Evolutionary conservation across 2,113 vertebrate genomes (phyloP).

Genomic region (Chionodraco myersi): DNA sequence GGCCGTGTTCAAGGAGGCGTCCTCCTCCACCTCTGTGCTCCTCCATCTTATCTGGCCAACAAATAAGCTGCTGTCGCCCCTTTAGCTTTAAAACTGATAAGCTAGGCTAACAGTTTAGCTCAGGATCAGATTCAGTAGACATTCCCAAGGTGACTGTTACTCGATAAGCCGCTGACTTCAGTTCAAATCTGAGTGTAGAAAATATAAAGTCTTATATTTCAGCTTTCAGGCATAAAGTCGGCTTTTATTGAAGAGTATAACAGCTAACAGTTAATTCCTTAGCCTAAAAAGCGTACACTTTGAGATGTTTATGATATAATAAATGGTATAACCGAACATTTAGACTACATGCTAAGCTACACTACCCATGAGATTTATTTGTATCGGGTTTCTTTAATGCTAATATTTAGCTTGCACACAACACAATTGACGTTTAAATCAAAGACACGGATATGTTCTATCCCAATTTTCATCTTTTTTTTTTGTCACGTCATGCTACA

Average conservation of each 20-base stretch:
- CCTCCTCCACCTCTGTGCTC: conserved; percentile 32
- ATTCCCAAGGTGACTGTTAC: fast-evolving
- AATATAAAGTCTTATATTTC: not conserved
- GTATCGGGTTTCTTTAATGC: not conserved
- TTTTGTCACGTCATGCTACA: not conserved
- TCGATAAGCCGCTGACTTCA: not conserved
- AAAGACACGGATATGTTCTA: no score
- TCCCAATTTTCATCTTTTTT: no score
- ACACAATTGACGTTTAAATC: not conserved
- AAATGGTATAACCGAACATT: not conserved
- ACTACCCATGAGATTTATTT: not conserved
- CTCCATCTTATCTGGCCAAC: conserved; percentile 23
- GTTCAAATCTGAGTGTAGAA: not conserved
- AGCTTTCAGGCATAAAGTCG: not conserved
- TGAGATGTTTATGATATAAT: not conserved
- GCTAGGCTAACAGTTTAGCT: conserved; percentile 30
- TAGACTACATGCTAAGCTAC: not conserved
- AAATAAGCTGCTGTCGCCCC: conserved; percentile 20
- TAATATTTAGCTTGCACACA: not conserved
- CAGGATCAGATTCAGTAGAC: not conserved
- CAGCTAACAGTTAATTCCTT: not conserved
- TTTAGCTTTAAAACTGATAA: conserved; percentile 29
- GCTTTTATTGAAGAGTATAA: not conserved
- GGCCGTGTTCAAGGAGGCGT: conserved; percentile 19
- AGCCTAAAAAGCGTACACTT: not conserved